phyloP scores from a whole-genome alignment of 2,797 vertebrate species.

The Paedocypris micromegethes region DNA sequence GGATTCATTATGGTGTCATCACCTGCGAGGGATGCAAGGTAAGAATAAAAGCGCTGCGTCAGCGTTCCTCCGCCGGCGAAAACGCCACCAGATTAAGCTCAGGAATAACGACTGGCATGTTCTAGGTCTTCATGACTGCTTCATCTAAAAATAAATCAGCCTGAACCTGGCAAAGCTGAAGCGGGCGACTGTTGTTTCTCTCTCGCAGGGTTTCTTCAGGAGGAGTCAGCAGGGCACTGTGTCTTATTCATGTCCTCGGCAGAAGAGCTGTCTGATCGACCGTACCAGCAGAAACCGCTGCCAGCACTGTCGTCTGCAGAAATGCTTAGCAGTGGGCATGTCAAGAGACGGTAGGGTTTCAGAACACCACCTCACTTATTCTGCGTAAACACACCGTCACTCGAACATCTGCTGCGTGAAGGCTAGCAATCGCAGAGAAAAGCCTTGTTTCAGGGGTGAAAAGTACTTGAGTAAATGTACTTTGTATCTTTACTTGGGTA shows the following conservation, averaged over 20 bases:
- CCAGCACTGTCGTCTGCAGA: constrained; percentile 90
- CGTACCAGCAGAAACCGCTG: constrained; percentile 89
- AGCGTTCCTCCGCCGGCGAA: too few relatives aligned
- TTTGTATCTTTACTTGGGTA: too few relatives aligned
- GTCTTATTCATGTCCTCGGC: constrained; percentile 86
- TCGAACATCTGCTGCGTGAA: too few relatives aligned
- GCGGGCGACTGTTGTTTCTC: constrained; percentile 8
- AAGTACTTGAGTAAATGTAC: too few relatives aligned
- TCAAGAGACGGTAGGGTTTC: constrained; percentile 81
- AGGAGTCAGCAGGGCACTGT: constrained; percentile 92
- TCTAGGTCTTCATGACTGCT: constrained; percentile 1
- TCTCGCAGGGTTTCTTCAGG: constrained; percentile 83
- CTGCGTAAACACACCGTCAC: too few relatives aligned
- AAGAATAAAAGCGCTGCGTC: constrained; percentile 46
- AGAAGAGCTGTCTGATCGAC: constrained; percentile 92
- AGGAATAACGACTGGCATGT: too few relatives aligned
- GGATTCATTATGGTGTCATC: constrained; percentile 96
- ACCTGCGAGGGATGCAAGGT: constrained; percentile 96
- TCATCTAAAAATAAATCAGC: constrained; percentile 13
- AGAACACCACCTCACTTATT: too few relatives aligned
- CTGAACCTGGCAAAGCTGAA: neutral
- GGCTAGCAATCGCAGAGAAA: too few relatives aligned
- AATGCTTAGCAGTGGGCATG: constrained; percentile 90
- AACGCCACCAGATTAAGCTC: too few relatives aligned
- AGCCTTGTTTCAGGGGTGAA: too few relatives aligned